phyloP scores from a whole-genome alignment of 2,113 vertebrate species.

The Misgurnus mizolepis region DNA sequence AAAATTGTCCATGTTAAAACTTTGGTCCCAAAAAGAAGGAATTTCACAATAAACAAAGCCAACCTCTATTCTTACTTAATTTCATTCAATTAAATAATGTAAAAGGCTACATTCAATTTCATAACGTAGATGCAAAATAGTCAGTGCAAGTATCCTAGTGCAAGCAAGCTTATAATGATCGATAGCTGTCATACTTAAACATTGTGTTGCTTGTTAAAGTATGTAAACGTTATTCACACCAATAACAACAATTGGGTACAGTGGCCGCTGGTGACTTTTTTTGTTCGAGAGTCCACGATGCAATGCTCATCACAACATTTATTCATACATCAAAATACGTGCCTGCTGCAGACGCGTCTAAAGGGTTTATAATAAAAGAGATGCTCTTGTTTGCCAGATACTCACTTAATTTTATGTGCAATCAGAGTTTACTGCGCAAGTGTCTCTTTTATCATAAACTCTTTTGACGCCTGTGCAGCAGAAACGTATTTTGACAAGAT shows the following conservation, averaged over 20 bases:
- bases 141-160: not conserved
- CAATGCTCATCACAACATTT: too few relatives aligned
- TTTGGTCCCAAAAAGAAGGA: not conserved
- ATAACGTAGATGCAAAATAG: not conserved
- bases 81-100: slow-evolving; percentile 5
- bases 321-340: too few relatives aligned
- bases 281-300: too few relatives aligned
- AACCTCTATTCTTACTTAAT: not conserved
- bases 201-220: not conserved
- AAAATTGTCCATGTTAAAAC: not conserved
- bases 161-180: not conserved
- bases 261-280: too few relatives aligned
- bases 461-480: too few relatives aligned
- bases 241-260: not conserved
- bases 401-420: too few relatives aligned
- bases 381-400: too few relatives aligned
- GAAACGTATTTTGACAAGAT: too few relatives aligned
- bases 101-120: not conserved
- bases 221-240: not conserved
- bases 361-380: too few relatives aligned
- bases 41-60: not conserved
- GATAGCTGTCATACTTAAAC: not conserved
- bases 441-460: too few relatives aligned
- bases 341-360: too few relatives aligned
- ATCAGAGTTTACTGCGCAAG: too few relatives aligned